Percentiles rank a stretch among this genome's conserved stretches.
Evolutionary conservation across 1,140 invertebrate genomes (phyloP).

Genomic region (Brachionus plicatilis): DNA sequence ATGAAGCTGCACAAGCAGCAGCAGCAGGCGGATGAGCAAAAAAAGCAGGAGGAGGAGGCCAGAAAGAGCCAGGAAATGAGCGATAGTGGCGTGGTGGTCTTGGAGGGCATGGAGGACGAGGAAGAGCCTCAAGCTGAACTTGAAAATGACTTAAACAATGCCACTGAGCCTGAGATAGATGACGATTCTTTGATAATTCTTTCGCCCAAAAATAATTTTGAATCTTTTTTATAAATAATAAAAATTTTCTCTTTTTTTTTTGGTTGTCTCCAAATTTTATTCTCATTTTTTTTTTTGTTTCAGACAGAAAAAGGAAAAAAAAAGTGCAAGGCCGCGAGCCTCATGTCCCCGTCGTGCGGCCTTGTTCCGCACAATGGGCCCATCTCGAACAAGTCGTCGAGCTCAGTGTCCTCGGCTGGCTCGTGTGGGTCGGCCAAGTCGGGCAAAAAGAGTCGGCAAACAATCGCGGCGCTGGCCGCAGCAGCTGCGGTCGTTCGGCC

Average conservation of each 20-base stretch:
- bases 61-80: not conserved
- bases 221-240: not conserved
- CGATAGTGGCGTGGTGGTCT: not conserved
- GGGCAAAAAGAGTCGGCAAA: conserved; percentile 10
- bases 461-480: conserved; percentile 18
- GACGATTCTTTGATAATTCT: conserved; percentile 22
- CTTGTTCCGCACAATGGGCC: not conserved
- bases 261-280: not conserved
- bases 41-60: not conserved
- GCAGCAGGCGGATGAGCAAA: not conserved
- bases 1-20: conserved; percentile 18
- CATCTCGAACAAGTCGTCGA: not conserved
- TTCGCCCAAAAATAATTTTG: not conserved
- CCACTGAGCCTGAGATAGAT: not conserved
- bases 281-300: not conserved
- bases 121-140: not conserved
- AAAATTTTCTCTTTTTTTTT: not conserved
- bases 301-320: conserved; percentile 1
- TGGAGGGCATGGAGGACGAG: not conserved
- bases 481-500: not conserved
- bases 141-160: not conserved
- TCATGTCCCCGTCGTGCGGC: conserved; percentile 13
- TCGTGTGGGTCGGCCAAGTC: not conserved
- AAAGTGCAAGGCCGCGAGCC: not conserved
- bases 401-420: not conserved